phyloP scores from a whole-genome alignment of 2,888 invertebrate species.

The Polydrusus tereticollis region DNA sequence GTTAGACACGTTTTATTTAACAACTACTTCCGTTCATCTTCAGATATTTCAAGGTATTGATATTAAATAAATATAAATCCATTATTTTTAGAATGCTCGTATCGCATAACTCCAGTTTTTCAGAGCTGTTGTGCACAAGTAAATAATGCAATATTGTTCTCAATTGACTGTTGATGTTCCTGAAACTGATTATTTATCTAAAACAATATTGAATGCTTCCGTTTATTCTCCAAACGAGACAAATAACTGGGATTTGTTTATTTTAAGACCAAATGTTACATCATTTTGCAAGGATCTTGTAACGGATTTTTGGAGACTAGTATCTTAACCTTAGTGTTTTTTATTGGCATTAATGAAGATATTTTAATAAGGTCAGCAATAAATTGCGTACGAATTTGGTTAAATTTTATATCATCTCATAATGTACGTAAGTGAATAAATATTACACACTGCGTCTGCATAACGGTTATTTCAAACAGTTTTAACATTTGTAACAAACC shows the following conservation, averaged over 20 bases:
- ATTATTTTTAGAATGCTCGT: too few relatives aligned
- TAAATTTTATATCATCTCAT: slow-evolving; percentile 8
- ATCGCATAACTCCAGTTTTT: too few relatives aligned
- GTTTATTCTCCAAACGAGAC: slow-evolving; percentile 15
- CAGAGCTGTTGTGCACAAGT: not conserved
- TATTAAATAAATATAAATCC: too few relatives aligned
- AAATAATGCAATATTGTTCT: not conserved
- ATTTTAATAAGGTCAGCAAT: slow-evolving; percentile 29
- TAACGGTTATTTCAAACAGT: not conserved
- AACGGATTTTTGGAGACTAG: slow-evolving; percentile 33
- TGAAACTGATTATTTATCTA: not conserved
- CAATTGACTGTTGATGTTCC: not conserved
- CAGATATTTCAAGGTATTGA: too few relatives aligned
- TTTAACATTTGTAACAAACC: too few relatives aligned
- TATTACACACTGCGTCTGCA: not conserved
- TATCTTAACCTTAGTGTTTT: slow-evolving; percentile 31
- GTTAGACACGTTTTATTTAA: too few relatives aligned
- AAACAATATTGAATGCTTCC: not conserved
- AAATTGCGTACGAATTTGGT: slow-evolving; percentile 15
- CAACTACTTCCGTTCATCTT: too few relatives aligned
- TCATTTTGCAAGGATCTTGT: slow-evolving; percentile 29
- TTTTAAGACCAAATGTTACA: slow-evolving; percentile 24
- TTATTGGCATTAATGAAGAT: slow-evolving; percentile 18
- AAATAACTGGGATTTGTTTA: slow-evolving; percentile 24
- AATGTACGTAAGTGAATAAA: not conserved